Percentiles rank a stretch among this genome's conserved stretches.
Evolutionary conservation across 2,888 invertebrate genomes (phyloP).

Genomic region (Archips xylosteana): DNA sequence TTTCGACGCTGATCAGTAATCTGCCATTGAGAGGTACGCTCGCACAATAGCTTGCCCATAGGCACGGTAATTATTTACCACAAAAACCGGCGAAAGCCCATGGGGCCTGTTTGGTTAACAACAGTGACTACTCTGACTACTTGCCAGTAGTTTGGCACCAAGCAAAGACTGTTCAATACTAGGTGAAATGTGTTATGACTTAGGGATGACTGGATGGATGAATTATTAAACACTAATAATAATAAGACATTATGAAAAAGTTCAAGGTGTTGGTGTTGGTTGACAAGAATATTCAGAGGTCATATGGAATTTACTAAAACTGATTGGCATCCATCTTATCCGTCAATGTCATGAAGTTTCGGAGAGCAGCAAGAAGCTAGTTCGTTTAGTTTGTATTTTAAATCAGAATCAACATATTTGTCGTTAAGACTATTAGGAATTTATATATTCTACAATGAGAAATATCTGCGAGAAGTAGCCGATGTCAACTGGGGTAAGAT

Average conservation of each 20-base stretch:
- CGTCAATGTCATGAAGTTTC: background rate
- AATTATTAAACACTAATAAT: no score
- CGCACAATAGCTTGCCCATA: no score
- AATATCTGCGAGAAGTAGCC: background rate
- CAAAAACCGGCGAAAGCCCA: no score
- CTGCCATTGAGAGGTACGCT: background rate
- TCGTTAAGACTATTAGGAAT: background rate
- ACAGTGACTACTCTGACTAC: no score
- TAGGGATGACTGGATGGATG: no score
- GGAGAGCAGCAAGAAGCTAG: background rate
- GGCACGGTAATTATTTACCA: no score
- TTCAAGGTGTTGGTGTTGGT: background rate
- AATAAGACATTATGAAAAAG: background rate
- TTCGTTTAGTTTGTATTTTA: background rate
- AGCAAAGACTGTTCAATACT: no score
- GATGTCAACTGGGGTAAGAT: conserved; percentile 21
- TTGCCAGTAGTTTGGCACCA: no score
- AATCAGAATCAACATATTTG: background rate
- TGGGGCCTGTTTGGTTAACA: no score
- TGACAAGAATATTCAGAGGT: background rate
- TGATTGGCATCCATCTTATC: conserved; percentile 6
- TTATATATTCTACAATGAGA: background rate
- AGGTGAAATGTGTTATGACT: no score
- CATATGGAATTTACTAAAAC: background rate
- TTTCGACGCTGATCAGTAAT: background rate